phyloP scores from a whole-genome alignment of 2,113 vertebrate species.

The Telmatochromis brichardi region DNA sequence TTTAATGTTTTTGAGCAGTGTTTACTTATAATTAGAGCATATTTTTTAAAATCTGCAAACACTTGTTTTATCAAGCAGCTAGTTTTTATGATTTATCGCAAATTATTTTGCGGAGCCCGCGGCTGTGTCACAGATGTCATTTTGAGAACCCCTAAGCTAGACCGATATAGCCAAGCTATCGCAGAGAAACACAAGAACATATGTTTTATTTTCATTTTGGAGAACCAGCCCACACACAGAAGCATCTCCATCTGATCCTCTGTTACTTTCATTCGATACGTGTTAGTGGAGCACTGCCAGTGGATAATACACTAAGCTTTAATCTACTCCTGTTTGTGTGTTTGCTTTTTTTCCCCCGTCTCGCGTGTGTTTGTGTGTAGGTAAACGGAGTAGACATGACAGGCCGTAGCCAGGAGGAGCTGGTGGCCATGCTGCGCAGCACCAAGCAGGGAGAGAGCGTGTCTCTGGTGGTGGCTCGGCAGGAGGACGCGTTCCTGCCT shows the following conservation, averaged over 20 bases:
- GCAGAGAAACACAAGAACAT: not conserved
- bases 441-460: constrained; percentile 90
- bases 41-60: not conserved
- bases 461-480: constrained; percentile 79
- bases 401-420: constrained; percentile 86
- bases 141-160: not conserved
- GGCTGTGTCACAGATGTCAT: not conserved
- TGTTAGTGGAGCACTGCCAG: not conserved
- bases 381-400: constrained; percentile 89
- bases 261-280: not conserved
- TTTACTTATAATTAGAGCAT: not conserved
- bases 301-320: not conserved
- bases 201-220: not conserved
- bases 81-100: not conserved
- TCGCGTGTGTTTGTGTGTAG: constrained; percentile 48
- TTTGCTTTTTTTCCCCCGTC: rapidly evolving
- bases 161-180: not conserved
- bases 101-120: not conserved
- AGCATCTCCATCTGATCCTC: not conserved
- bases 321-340: not conserved
- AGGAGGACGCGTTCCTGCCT: constrained; percentile 86
- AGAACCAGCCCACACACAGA: not conserved
- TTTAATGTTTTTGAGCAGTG: not conserved
- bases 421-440: constrained; percentile 90
- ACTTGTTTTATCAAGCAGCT: not conserved